phyloP scores from a whole-genome alignment of 2,797 vertebrate species.

The Clamator glandarius region DNA sequence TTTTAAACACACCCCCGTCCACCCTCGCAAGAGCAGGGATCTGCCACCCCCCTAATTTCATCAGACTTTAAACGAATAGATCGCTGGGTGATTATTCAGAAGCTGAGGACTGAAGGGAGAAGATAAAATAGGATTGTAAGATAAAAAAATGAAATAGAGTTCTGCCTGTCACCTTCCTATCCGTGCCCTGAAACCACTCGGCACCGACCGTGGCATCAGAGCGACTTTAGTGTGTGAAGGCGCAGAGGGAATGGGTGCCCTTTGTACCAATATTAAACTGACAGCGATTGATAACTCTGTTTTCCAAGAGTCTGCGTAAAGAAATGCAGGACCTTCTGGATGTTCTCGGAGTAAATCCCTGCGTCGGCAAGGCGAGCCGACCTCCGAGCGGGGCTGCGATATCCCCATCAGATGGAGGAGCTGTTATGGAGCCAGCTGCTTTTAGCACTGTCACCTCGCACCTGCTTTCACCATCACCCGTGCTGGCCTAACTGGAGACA shows the following conservation, averaged over 20 bases:
- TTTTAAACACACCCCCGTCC: not conserved
- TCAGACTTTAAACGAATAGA: not conserved
- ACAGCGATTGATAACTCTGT: fast-evolving
- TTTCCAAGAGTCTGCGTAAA: not conserved
- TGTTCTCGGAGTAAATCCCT: fast-evolving
- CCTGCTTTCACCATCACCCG: not conserved
- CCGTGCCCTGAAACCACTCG: fast-evolving
- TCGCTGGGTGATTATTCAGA: not conserved
- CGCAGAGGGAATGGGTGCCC: fast-evolving
- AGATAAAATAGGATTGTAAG: not conserved
- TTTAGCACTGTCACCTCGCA: conserved; percentile 11
- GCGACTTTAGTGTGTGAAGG: fast-evolving
- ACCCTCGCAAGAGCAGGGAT: not conserved
- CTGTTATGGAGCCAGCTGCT: not conserved
- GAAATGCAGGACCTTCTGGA: not conserved
- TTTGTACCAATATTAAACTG: fast-evolving
- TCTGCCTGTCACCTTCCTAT: fast-evolving
- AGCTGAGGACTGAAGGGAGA: not conserved
- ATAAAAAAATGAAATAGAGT: fast-evolving
- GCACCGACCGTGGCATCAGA: fast-evolving
- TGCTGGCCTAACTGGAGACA: not conserved
- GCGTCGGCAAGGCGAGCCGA: not conserved
- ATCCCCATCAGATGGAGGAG: fast-evolving
- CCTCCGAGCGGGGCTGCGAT: not conserved
- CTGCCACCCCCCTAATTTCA: not conserved